Conservation (phyloP, 2,888 invertebrate genomes). For the Sesamia inferens region DNA sequence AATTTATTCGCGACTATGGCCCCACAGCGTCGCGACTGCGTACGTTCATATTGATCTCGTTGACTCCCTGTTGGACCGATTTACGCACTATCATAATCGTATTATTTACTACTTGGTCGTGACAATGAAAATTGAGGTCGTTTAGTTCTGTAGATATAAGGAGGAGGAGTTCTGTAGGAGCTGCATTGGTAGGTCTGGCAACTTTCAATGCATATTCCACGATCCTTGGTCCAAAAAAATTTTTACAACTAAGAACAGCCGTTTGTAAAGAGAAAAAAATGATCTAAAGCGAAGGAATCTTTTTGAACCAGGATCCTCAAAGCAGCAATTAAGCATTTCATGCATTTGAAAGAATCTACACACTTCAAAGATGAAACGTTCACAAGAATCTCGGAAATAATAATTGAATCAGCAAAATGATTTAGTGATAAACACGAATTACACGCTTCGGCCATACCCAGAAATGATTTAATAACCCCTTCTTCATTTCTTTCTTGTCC, state of each 20-base stretch:
- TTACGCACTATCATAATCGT: slow-evolving; percentile 37
- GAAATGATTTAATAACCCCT: slow-evolving; percentile 24
- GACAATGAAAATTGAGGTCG: slow-evolving; percentile 23
- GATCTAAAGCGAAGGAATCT: not conserved
- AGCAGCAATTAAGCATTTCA: not conserved
- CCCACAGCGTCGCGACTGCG: slow-evolving; percentile 59
- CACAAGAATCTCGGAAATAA: slow-evolving; percentile 5
- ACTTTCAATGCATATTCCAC: not conserved
- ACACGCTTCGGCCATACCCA: slow-evolving; percentile 5
- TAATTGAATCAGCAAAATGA: slow-evolving; percentile 25
- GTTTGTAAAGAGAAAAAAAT: not conserved
- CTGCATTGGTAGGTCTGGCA: not conserved
- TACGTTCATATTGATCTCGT: slow-evolving; percentile 69
- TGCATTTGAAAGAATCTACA: not conserved
- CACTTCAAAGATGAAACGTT: slow-evolving; percentile 5
- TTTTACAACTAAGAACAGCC: not conserved
- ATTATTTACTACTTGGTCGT: slow-evolving; percentile 38
- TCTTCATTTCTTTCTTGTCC: slow-evolving; percentile 3
- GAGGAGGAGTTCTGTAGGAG: too few relatives aligned
- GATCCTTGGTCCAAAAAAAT: not conserved
- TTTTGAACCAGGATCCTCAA: not conserved
- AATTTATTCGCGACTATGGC: slow-evolving; percentile 70
- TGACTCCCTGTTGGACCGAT: slow-evolving; percentile 52
- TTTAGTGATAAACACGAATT: slow-evolving; percentile 33
- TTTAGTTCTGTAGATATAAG: not conserved